These are phyloP conservation scores for Notospermus geniculatus DNA, from an alignment of 1,140 invertebrate species.

Conservation along the genomic window DNA sequence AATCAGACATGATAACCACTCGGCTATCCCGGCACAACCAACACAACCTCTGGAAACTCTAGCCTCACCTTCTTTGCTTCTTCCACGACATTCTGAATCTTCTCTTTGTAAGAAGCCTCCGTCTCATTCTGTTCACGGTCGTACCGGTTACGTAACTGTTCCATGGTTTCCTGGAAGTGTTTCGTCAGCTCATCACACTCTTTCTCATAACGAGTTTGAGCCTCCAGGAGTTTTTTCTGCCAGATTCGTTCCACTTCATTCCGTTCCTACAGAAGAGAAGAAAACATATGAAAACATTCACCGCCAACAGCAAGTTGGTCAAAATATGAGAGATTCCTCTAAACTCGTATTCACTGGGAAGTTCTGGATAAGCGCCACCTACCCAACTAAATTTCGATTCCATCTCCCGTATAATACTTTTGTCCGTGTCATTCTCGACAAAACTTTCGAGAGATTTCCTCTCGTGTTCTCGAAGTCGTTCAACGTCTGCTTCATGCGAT, in stretches of 20 bases:
- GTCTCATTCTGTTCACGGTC: too few relatives aligned
- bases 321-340: too few relatives aligned
- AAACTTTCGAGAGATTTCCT: background rate
- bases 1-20: too few relatives aligned
- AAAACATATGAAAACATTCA: background rate
- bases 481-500: slow-evolving; percentile 1
- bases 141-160: too few relatives aligned
- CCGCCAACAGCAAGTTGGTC: too few relatives aligned
- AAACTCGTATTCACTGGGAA: too few relatives aligned
- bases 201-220: background rate
- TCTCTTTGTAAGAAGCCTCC: too few relatives aligned
- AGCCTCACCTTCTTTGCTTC: too few relatives aligned
- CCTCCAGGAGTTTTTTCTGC: slow-evolving; percentile 4
- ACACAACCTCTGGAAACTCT: too few relatives aligned
- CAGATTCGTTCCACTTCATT: background rate
- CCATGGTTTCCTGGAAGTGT: too few relatives aligned
- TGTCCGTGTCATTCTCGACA: background rate
- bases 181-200: background rate
- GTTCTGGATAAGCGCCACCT: background rate
- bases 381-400: background rate
- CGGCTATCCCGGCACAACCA: too few relatives aligned
- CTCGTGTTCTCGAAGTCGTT: background rate
- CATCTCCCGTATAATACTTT: background rate
- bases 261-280: background rate
- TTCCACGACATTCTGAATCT: too few relatives aligned